Base-by-base conservation (phyloP, 2,888 invertebrate genomes). In the Pegoplata infirma region DNA sequence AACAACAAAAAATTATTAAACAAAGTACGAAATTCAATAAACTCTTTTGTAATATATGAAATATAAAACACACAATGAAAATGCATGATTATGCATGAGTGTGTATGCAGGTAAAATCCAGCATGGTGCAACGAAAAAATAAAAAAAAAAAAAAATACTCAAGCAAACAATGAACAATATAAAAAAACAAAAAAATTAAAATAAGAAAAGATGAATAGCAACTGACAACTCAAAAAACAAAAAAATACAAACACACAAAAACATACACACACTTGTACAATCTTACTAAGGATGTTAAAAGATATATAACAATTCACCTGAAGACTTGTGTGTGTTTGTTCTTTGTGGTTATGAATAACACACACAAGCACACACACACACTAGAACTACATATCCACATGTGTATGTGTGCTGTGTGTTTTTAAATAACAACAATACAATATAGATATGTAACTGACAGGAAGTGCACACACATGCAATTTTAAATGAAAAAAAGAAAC, bases 381-480 rank as follows among this genome's bases (percentile, higher is more conserved):
- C n/a, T n/a, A n/a, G n/a, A n/a, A n/a, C n/a, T n/a, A n/a, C n/a
- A n/a, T n/a, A n/a, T n/a, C n/a, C n/a, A n/a, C n/a, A n/a, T n/a
- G n/a, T n/a, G n/a, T n/a, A n/a, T n/a, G n/a, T n/a, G n/a, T n/a
- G n/a, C n/a, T 10, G 64, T 40, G 17, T 64, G 16, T 32, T 12
- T 40, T 12, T 40, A 14, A 40, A 40, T n/a, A 32, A 32, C 49
- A 56, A 49, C 64, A 64, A 47, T 64, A 47, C n/a, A n/a, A 5
- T 36, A 36, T 16, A 59, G 59, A 40, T 8, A 68, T 68, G 61
- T 47, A 76, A 64, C 51, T 75, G 79, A 67, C 66, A 79, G 79
- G 79, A 79, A 67, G 55, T 79, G 71, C 61, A 71, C 66, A 61
- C 59, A 25, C 46, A 59, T 10, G 25, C 59, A 61, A 49, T 68